Base-by-base conservation (phyloP, 2,888 invertebrate species). In the Nebria salina region DNA sequence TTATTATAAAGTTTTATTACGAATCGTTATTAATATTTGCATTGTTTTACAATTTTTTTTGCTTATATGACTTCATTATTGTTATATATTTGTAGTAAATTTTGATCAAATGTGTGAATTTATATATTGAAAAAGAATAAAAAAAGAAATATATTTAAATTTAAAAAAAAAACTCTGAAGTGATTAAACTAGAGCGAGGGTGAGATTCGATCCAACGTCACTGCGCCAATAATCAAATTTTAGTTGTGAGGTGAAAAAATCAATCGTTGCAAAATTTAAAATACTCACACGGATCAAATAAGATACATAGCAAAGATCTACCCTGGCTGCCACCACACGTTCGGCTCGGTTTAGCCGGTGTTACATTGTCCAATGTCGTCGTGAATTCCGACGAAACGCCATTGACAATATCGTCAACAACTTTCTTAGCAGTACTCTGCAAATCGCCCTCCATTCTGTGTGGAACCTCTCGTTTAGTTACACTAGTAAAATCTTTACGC, bases 201-300 rank as follows among this genome's bases (percentile, higher is more conserved):
- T 34, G 34, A 34, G 34, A 34, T 34, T 34, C 34, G 34, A 34
- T 34, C 34, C 34, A 34, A 34, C 34, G 34, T 34, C 34, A 70
- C 70, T 70, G 34, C 70, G 70, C 25, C 15, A 70, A 15, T 25
- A 34, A 11, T 70, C 70, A 70, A 26, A 66, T 8, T 20, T 54
- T 13, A 34, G 34, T 34, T 54, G 54, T 13, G 54, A 8, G 11
- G 11, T 11, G 54, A 1, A 9, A 54, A 54, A 54, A 54, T 70
- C 25, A 20, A 70, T 70, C 70, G 20, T 9, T 70, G 25, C 70
- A 34, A 25, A 25, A 26, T 70, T 11, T 20, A 82, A 80, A 80
- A 85, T 85, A 89, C 91, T 85, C 91, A 91, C 91, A 87, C 83
- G 91, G 91, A 84, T 89, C 87, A 82, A 91, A 89, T 82, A 91